Evolutionary conservation across 2,113 vertebrate genomes (phyloP), one percentile per base, ranked within the genome.

Genomic region (Neofelis nebulosa): DNA sequence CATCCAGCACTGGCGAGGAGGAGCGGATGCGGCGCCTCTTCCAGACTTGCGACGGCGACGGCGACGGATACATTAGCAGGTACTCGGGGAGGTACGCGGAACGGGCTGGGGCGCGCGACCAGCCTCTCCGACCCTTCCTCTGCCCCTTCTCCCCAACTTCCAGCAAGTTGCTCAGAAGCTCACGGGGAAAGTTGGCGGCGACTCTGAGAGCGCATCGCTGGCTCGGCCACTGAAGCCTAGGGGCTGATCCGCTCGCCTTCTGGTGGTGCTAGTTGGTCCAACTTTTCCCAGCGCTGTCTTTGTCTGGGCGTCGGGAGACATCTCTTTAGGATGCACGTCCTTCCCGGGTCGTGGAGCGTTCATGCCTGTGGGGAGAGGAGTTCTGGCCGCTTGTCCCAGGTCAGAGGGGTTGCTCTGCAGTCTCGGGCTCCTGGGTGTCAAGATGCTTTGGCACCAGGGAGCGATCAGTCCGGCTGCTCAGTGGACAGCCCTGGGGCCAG

Each of bases 11-110:
- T 3, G 98, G 98, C n/a, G 99, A 99, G 96, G 99, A 99, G 97
- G 99, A 99, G 98, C 98, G 98, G 97, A 98, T 99, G 98, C 98
- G 97, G 98, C 98, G 99, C 91, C 98, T 99, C 61, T 99, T 99
- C 96, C 99, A 99, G 99, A 99, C 99, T 5, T 99, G 99, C 86
- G 99, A 99, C 95, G 99, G 99, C 41, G 99, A 99, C 87, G 99
- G 99, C 4, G 99, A 99, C 81, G 99, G 99, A 12, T 99, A 98
- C 96, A 99, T 99, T 89, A 99, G 99, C 99, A 99, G 99, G 99
- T 99, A 99, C 9, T 94, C 38, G 27, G 55, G 48, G 76, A 45
- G 68, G 88, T 50, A 4, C 69, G 29, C 33, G 16, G 21, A n/a
- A 16, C 79, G 7, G 9, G 50, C 87, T 1, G 55, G 73, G 80